Percentiles rank a stretch among this genome's conserved stretches.
Conservation (phyloP, 2,888 invertebrate species). For the Galerucella calmariensis region DNA sequence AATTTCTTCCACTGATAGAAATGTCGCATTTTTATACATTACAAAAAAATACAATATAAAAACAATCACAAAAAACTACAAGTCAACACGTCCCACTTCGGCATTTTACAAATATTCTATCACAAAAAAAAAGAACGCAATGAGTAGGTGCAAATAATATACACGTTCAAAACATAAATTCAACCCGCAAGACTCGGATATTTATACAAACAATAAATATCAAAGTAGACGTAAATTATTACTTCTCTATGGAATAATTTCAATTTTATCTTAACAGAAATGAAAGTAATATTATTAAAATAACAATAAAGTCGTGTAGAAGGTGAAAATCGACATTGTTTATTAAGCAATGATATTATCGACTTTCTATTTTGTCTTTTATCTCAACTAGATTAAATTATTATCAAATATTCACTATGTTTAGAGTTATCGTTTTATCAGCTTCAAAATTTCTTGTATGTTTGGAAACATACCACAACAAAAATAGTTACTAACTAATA, state of each 20-base stretch:
- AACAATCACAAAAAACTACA: too few relatives aligned
- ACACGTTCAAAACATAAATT: neutral
- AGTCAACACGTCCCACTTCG: too few relatives aligned
- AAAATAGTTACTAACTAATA: too few relatives aligned
- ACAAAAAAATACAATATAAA: too few relatives aligned
- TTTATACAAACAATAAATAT: neutral
- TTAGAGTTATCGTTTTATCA: too few relatives aligned
- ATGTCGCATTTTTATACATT: too few relatives aligned
- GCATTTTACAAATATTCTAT: too few relatives aligned
- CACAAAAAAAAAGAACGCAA: neutral
- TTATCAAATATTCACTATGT: too few relatives aligned
- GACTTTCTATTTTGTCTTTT: neutral
- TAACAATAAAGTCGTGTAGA: neutral
- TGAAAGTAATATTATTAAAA: neutral
- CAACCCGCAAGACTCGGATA: neutral
- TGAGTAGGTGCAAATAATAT: conserved; percentile 1
- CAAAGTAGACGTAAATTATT: neutral
- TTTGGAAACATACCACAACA: too few relatives aligned
- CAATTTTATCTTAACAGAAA: neutral
- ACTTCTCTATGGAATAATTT: neutral
- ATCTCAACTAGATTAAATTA: too few relatives aligned
- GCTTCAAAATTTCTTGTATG: too few relatives aligned
- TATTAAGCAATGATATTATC: neutral
- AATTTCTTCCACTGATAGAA: too few relatives aligned
- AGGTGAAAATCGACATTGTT: neutral